Evolutionary conservation across 2,888 invertebrate genomes (phyloP), one percentile per base, ranked within the genome.

Genomic region (Helleia helle): DNA sequence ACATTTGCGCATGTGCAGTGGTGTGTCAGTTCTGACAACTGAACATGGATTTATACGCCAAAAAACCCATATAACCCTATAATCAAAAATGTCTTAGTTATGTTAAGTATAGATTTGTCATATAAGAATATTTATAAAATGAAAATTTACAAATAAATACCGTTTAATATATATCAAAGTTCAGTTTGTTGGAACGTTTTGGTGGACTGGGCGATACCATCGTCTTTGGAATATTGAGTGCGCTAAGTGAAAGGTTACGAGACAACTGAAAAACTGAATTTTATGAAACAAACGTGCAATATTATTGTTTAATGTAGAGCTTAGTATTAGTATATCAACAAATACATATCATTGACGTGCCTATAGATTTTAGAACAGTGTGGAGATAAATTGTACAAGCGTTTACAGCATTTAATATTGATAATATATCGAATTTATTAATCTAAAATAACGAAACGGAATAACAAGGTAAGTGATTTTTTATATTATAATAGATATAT

Each of bases 301-400:
- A 36, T 44, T 42, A 38, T 44, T 30, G 31, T 48, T 40, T 39
- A 46, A 36, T 34, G 36, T 76, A 75, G 61, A 44, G 50, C 59
- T 47, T 62, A 65, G 58, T 54, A 47, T n/a, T 52, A 56, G 24
- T 39, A 15, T 14, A 68, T 64, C 56, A 63, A 70, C 64, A 59
- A 65, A 79, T 77, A 81, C 81, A 83, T 83, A 83, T 83, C 81
- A 81, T 68, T 56, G 62, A 52, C 71, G 81, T 83, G 83, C 81
- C 81, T 81, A 62, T 75, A 80, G 58, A 12, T 11, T 34, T 34
- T 22, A 34, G 18, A 31, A 17, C 18, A 30, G 30, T 17, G 31
- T 34, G 18, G 12, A 22, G 22, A 34, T 6, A 18, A 4, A 34
- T 11, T 31, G 34, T 34, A 28, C 13, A 25, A 36, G 45, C 44